Evolutionary conservation across 2,888 invertebrate genomes (phyloP).

Genomic region (Druceiella hillmani): DNA sequence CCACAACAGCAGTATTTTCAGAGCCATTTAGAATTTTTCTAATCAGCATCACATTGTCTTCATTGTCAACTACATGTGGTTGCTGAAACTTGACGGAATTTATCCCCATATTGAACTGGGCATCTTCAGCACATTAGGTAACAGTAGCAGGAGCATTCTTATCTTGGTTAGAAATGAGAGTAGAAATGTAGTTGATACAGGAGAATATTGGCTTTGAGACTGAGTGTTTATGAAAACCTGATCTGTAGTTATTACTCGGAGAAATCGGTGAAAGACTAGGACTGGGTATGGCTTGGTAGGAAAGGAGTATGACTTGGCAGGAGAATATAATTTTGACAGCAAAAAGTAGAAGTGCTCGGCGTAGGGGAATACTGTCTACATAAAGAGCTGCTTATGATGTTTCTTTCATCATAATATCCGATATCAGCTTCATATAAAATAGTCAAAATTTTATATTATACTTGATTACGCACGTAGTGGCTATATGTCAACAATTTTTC

Average conservation of each 20-base stretch:
- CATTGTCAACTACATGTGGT: no score
- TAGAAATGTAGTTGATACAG: background rate
- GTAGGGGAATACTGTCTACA: background rate
- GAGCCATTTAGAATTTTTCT: no score
- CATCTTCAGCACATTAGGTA: background rate
- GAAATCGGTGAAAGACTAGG: background rate
- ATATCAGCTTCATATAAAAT: conserved; percentile 1
- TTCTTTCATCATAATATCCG: background rate
- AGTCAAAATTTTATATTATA: background rate
- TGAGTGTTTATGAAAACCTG: background rate
- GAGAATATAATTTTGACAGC: background rate
- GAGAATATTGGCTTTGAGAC: conserved; percentile 1
- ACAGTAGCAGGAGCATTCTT: background rate
- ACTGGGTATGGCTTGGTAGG: background rate
- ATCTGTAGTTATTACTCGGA: background rate
- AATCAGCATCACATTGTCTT: no score
- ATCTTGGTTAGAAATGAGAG: background rate
- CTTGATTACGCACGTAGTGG: background rate
- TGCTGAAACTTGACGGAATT: no score
- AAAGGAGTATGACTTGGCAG: background rate
- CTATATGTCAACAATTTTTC: conserved; percentile 1
- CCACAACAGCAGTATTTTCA: background rate
- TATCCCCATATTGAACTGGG: no score
- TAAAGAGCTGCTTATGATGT: background rate
- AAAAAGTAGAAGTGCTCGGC: background rate